Evolutionary conservation across 2,113 vertebrate species (phyloP).

Genomic region (Crotalus horridus): DNA sequence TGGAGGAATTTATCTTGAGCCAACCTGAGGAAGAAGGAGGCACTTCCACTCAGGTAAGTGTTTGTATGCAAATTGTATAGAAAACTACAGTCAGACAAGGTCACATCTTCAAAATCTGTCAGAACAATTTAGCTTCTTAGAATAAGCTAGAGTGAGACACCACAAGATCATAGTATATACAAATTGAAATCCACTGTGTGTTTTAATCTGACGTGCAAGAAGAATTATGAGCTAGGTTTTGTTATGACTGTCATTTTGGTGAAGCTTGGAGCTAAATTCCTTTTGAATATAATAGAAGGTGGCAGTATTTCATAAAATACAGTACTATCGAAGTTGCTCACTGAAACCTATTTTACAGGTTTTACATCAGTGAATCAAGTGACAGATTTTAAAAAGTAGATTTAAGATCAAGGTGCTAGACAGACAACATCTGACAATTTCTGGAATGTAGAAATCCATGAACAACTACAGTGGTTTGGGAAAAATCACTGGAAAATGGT

Average conservation of each 20-base stretch:
- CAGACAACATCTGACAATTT: accelerated
- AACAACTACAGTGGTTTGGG: neutral
- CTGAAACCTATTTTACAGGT: neutral
- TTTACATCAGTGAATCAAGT: neutral
- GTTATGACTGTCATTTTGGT: neutral
- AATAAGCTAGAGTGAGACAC: neutral
- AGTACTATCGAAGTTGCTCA: neutral
- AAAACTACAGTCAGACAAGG: neutral
- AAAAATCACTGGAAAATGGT: neutral
- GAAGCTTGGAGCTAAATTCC: neutral
- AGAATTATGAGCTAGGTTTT: neutral
- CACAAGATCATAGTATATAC: neutral
- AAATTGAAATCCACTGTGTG: neutral
- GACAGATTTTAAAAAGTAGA: neutral
- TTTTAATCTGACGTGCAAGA: neutral
- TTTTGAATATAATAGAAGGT: neutral
- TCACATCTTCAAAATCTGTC: neutral
- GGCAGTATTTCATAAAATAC: neutral
- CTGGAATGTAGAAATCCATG: neutral
- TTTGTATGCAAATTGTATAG: neutral
- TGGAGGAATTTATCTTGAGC: conserved; percentile 76
- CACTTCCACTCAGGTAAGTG: conserved; percentile 74
- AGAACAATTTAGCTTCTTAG: neutral
- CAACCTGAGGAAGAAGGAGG: conserved; percentile 72
- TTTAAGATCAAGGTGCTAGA: neutral